Base-by-base conservation (phyloP, 2,888 invertebrate species). In the Oxystoma pomonae region DNA sequence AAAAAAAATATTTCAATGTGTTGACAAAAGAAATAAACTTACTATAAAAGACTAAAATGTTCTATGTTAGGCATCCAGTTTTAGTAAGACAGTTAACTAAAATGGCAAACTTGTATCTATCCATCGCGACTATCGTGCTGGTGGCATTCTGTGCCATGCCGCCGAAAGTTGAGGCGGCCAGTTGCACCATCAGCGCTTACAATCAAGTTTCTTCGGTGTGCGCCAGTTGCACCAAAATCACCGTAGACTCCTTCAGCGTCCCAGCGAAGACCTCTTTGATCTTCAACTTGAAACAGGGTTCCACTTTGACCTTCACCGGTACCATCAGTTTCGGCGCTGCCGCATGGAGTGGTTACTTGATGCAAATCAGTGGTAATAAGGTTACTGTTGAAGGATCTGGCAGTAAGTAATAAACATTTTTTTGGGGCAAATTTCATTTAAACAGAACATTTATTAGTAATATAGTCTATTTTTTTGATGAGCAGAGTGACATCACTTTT, bases 281-380 rank as follows among this genome's bases (percentile, higher is more conserved):
- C 19, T 55, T 63, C 55, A 63, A 60, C 18, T 49, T 63, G 16
- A 21, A 60, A 52, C 50, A 58, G 22, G 64, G 64, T 1, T 60
- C 64, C 16, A 60, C 21, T 5, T n/a, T 64, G 12, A 60, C 64
- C 2, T 64, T 64, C 20, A 64, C 64, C 1, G 64, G 64, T 7
- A n/a, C 51, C 20, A 18, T 64, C 7, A 5, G 16, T 2, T 64
- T 60, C 19, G 64, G 12, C 9, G 19, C 53, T n/a, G 18, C 59
- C 16, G 57, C 17, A 12, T 53, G 57, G 20, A 61, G 22, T 35
- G 64, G 64, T 1, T 64, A 64, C 21, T 58, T 64, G 19, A 57
- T 64, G 56, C 60, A 64, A 58, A 64, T 64, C 53, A 64, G 53
- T 9, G 64, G 64, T 16, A 51, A n/a, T 17, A 20, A 22, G 5